Base-by-base conservation (phyloP, 2,113 vertebrate species). In the Engraulis encrasicolus region DNA sequence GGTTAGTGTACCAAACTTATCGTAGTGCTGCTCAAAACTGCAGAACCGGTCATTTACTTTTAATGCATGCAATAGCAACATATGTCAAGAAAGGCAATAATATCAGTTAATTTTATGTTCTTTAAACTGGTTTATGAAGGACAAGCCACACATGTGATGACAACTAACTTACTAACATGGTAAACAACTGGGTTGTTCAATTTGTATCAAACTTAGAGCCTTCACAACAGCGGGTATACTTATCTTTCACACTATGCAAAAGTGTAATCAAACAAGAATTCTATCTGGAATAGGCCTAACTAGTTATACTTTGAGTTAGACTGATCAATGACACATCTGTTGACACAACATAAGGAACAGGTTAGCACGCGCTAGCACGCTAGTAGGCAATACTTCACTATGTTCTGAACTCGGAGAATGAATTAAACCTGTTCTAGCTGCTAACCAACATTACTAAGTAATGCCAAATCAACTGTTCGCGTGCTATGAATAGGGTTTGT, bases 301-400 rank as follows among this genome's bases (percentile, higher is more conserved):
- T 74, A 31, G 34, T 14, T 0, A 9, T 27, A 11, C 58, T 74
- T 14, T 9, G 40, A 12, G 23, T 1, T 15, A 3, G 11, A 66
- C 27, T 74, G 23, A 74, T 14, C 27, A 74, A 74, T 34, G 27
- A 74, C 66, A 66, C 58, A 74, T 74, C 27, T 74, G 66, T 74
- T 74, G 31, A 74, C 58, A 66, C 23, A 58, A 71, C 61, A 71
- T 15, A 74, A 74, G 66, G 15, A 58, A 58, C 18, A 58, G 54
- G 17, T 27, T 74, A 74, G 66, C 66, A 74, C 31, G 12, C 12
- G 27, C 27, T 36, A 34, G 66, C 66, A 17, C 11, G 66, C 66
- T 74, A 74, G 27, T 31, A 23, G 20, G 27, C 58, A 15, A 15
- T 74, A 58, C 54, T 58, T 2, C n/a, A 27, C 54, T 23, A 66